Percentiles rank a stretch among this genome's conserved stretches.
Conservation (phyloP, 37 sponge, comb jelly and placozoan species). For the Beroe forskalii region DNA sequence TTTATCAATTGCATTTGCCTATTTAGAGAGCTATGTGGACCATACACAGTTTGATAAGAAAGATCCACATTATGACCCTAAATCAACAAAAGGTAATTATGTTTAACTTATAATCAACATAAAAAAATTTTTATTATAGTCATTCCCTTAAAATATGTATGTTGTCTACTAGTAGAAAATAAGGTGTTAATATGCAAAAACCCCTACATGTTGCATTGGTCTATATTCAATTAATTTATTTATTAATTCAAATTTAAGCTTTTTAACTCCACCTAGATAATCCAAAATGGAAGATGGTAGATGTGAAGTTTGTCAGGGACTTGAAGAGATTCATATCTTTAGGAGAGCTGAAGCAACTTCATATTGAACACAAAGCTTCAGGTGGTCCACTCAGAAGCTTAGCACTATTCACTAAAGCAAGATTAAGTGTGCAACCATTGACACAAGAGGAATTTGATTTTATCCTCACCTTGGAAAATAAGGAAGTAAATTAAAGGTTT, state of each 20-base stretch:
- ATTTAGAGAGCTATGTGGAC: conserved; percentile 66
- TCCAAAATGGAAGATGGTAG: conserved; percentile 74
- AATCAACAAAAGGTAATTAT: not conserved
- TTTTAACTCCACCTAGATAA: too few relatives aligned
- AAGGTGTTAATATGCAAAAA: too few relatives aligned
- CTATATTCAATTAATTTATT: too few relatives aligned
- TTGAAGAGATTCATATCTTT: conserved; percentile 67
- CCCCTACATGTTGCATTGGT: too few relatives aligned
- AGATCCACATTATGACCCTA: conserved; percentile 70
- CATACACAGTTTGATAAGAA: conserved; percentile 70
- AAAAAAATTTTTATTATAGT: too few relatives aligned
- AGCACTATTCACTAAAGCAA: not conserved
- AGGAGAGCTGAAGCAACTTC: conserved; percentile 33
- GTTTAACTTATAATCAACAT: too few relatives aligned
- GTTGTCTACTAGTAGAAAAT: too few relatives aligned
- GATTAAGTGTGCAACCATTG: not conserved
- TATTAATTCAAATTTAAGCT: too few relatives aligned
- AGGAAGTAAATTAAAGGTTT: too few relatives aligned
- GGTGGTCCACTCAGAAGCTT: not conserved
- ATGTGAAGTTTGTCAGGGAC: conserved; percentile 70
- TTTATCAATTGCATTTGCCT: too few relatives aligned
- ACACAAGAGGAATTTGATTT: not conserved
- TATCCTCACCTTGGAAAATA: not conserved
- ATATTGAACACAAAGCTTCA: not conserved
- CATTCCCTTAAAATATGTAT: too few relatives aligned